Base-by-base conservation (phyloP, 2,113 vertebrate species). In the Xenus cinereus region DNA sequence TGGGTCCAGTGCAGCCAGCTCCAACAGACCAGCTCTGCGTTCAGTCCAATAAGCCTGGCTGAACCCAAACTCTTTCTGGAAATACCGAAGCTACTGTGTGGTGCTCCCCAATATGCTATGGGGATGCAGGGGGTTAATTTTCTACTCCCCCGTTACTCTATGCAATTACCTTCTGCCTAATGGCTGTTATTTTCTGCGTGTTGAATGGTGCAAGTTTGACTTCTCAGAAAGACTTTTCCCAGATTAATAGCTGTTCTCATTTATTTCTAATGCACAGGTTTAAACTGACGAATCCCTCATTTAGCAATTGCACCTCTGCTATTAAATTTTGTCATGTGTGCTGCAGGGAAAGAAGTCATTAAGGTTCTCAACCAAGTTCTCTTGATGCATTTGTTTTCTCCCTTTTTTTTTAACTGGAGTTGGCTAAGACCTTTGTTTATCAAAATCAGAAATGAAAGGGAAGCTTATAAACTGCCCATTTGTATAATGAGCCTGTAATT, bases 371-470 rank as follows among this genome's bases (percentile, higher is more conserved):
- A 24, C 12, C 11, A 77, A 60, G 7, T 35, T 84, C 41, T 87
- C 32, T 60, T 32, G 16, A 43, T 67, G 8, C 4, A 30, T 63
- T 93, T 79, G 4, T 64, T 74, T 69, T 32, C 5, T 48, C 1
- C 1, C 20, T 67, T 26, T 23, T 33, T 9, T 17, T 43, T 13
- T 9, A 78, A 19, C 30, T 33, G 13, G 16, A 39, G 13, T 75
- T 90, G 16, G 45, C 23, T 14, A 46, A 92, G 56, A 41, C 18
- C 5, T 66, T 82, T 90, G 26, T 91, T 76, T 89, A 67, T 54
- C 45, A 93, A 91, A 94, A 81, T 39, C 54, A 82, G 39, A 81
- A 90, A 68, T 76, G 17, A 88, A 85, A 93, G 8, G 10, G 4
- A 54, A 91, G 17, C 45, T 62, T 77, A 50, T 51, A 60, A 93